phyloP scores from a whole-genome alignment of 1,140 invertebrate species.

The Leptopilina boulardi region DNA sequence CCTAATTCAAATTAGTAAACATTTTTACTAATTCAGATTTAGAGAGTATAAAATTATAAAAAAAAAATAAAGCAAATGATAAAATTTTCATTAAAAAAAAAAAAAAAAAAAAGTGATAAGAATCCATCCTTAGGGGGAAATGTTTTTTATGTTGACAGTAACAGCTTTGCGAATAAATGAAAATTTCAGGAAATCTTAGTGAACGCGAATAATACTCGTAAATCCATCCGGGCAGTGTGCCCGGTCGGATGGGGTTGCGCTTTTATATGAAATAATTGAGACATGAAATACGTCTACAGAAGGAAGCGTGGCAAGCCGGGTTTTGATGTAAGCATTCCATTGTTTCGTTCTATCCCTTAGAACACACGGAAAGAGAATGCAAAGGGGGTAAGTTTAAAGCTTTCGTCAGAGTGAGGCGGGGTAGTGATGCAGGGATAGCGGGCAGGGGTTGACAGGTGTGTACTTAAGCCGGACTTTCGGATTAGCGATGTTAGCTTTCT shows the following conservation, averaged over 20 bases:
- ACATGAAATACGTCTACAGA: slow-evolving; percentile 70
- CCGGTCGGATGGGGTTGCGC: slow-evolving; percentile 54
- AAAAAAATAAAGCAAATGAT: neutral
- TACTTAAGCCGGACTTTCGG: slow-evolving; percentile 67
- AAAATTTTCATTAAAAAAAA: neutral
- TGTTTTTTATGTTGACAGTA: slow-evolving; percentile 6
- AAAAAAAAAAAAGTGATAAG: neutral
- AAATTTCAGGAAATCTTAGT: slow-evolving; percentile 24
- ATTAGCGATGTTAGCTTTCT: slow-evolving; percentile 66
- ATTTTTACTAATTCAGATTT: too few species aligned
- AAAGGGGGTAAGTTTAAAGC: slow-evolving; percentile 58
- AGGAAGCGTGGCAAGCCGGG: slow-evolving; percentile 56
- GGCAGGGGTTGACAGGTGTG: slow-evolving; percentile 56
- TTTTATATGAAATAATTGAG: slow-evolving; percentile 74
- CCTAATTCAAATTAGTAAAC: too few species aligned
- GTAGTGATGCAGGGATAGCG: too few species aligned
- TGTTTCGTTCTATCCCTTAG: slow-evolving; percentile 68
- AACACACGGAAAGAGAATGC: slow-evolving; percentile 58
- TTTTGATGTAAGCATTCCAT: slow-evolving; percentile 71
- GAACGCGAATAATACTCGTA: slow-evolving; percentile 49
- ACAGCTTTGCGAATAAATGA: neutral
- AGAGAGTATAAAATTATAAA: too few species aligned
- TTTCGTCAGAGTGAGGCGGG: slow-evolving; percentile 50
- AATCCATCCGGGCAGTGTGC: slow-evolving; percentile 48
- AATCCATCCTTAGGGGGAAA: neutral